phyloP scores from a whole-genome alignment of 2,888 invertebrate species.

The Melitaea athalia region DNA sequence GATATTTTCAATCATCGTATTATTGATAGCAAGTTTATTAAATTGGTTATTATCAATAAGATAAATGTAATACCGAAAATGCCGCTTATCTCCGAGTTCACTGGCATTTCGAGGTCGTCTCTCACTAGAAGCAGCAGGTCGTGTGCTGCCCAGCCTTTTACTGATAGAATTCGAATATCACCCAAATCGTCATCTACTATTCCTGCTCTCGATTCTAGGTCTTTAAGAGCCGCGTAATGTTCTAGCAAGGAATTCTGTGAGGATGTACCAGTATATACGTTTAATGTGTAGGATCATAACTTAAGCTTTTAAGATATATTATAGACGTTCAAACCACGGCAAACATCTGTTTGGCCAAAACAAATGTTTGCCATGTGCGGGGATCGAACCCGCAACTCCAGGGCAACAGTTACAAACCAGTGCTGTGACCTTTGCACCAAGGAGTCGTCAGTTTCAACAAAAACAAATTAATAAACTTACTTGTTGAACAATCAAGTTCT shows the following conservation, averaged over 20 bases:
- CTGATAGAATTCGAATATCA: conserved; percentile 66
- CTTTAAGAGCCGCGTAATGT: conserved; percentile 61
- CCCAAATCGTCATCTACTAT: conserved; percentile 55
- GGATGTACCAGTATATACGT: too few relatives aligned
- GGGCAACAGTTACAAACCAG: too few relatives aligned
- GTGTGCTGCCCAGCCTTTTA: conserved; percentile 67
- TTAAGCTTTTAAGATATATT: too few relatives aligned
- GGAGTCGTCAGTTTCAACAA: neutral
- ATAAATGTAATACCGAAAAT: conserved; percentile 54
- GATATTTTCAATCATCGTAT: neutral
- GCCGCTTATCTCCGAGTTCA: conserved; percentile 56
- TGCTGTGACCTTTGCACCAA: too few relatives aligned
- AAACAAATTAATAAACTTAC: conserved; percentile 44
- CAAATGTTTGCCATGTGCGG: too few relatives aligned
- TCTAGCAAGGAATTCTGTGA: conserved; percentile 62
- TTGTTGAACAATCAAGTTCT: conserved; percentile 60
- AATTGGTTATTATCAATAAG: conserved; percentile 9
- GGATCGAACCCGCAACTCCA: too few relatives aligned
- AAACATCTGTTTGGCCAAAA: neutral
- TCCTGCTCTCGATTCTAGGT: conserved; percentile 61
- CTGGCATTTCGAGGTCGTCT: conserved; percentile 52
- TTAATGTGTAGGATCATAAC: too few relatives aligned
- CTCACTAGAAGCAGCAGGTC: conserved; percentile 64
- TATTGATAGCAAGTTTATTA: conserved; percentile 9
- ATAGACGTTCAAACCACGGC: neutral